These are phyloP conservation scores for Laupala kohalensis DNA, from an alignment of 1,140 invertebrate species.

Conservation along the genomic window DNA sequence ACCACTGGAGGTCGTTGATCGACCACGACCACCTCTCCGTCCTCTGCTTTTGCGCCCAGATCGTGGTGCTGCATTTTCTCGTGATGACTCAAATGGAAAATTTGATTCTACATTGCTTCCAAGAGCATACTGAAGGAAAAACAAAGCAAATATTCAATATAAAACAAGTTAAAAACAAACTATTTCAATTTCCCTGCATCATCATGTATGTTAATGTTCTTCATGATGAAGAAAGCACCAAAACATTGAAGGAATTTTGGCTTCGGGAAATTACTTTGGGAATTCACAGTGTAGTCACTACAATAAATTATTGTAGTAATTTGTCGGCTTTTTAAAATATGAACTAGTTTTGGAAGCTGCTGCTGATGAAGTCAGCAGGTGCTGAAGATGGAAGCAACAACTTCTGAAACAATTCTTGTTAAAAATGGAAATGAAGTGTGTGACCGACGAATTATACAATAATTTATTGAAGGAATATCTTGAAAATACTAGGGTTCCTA, in stretches of 20 bases:
- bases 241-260: not conserved
- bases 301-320: too few species aligned
- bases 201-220: not conserved
- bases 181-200: not conserved
- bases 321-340: too few species aligned
- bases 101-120: slow-evolving; percentile 30
- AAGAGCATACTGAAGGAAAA: slow-evolving; percentile 16
- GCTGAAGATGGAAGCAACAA: too few species aligned
- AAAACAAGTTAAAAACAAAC: not conserved
- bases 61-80: slow-evolving; percentile 35
- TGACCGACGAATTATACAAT: too few species aligned
- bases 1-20: not conserved
- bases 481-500: too few species aligned
- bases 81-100: slow-evolving; percentile 39
- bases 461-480: too few species aligned
- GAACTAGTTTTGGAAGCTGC: too few species aligned
- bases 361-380: not conserved
- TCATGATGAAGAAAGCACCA: not conserved
- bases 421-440: too few species aligned
- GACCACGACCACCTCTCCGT: slow-evolving; percentile 26
- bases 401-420: too few species aligned
- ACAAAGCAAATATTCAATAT: slow-evolving; percentile 2
- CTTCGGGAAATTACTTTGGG: too few species aligned
- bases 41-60: slow-evolving; percentile 33
- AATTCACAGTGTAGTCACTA: too few species aligned